Evolutionary conservation across 2,113 vertebrate genomes (phyloP), one percentile per base, ranked within the genome.

Genomic region (Nibea albiflora): DNA sequence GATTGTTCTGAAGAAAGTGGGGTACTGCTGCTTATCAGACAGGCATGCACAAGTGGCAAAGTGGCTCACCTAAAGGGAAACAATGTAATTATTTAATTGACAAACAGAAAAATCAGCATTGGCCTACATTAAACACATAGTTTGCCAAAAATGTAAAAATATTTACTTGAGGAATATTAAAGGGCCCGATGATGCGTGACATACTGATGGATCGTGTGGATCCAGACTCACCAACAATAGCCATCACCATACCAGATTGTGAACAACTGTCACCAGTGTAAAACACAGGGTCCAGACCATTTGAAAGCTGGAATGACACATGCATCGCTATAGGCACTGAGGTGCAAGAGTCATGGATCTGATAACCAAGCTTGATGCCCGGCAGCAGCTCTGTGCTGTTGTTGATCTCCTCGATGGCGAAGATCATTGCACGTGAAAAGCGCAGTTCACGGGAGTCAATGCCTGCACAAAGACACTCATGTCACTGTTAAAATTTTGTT

Each of bases 391-490:
- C 63, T 0, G 86, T 76, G 78, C 89, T 94, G 85, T 93, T 93
- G 84, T 95, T 95, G n/a, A 95, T 94, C 71, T 95, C 93, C 16
- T 93, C 82, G 1, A 95, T 92, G 4, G 94, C 92, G 22, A 94
- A 94, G 16, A 91, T 39, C 93, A 95, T 91, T 12, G 93, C 76
- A 0, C 85, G 90, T 14, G 85, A 87, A 24, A 93, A 91, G n/a
- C 88, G 93, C 73, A 95, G 50, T 24, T 92, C 90, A 35, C 85
- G 88, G 1, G 84, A 50, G 28, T 90, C 81, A n/a, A 94, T 79
- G 3, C 94, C 94, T 92, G 66, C 67, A 76, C 58, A 75, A 11
- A 63, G 24, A 78, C n/a, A 49, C 14, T 39, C 14, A 9, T 2
- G 8, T 68, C 10, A 65, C 6, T 61, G 26, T 42, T 58, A 1